Percentiles rank a stretch among this genome's conserved stretches.
Conservation (phyloP, 2,797 vertebrate genomes). For the Sitta carolinensis region DNA sequence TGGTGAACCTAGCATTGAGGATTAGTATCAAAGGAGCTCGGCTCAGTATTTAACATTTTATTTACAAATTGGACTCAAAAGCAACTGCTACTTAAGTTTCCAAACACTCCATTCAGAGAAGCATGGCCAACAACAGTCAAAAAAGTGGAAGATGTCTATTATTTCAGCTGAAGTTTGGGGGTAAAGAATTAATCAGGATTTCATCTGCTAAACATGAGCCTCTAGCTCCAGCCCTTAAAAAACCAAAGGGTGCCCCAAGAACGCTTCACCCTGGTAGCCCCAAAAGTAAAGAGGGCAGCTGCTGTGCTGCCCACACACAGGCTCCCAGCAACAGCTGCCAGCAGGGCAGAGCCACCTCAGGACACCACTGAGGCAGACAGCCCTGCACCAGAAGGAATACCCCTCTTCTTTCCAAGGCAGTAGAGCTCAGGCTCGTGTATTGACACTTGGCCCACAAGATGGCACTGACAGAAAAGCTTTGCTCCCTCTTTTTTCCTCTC, state of each 20-base stretch:
- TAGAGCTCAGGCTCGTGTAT: rapidly evolving
- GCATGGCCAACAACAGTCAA: neutral
- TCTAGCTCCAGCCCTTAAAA: neutral
- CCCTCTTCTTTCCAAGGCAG: neutral
- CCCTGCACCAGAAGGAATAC: neutral
- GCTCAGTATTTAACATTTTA: neutral
- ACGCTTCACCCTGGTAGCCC: neutral
- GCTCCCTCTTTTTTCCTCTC: neutral
- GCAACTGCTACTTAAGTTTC: neutral
- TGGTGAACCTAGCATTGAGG: neutral
- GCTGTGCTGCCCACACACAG: neutral
- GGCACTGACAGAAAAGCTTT: conserved; percentile 10
- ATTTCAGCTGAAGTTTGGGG: neutral
- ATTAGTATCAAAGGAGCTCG: neutral
- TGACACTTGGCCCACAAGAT: conserved; percentile 1
- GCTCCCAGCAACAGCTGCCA: neutral
- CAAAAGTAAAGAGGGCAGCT: neutral
- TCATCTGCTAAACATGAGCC: neutral
- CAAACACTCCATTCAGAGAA: neutral
- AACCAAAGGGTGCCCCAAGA: neutral
- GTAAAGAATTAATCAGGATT: neutral
- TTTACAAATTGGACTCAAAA: neutral
- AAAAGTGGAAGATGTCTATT: neutral
- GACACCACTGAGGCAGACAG: rapidly evolving
- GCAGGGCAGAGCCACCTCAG: neutral